Evolutionary conservation across 2,888 invertebrate species (phyloP), one percentile per base, ranked within the genome.

Genomic region (Drosophila acutilabella): DNA sequence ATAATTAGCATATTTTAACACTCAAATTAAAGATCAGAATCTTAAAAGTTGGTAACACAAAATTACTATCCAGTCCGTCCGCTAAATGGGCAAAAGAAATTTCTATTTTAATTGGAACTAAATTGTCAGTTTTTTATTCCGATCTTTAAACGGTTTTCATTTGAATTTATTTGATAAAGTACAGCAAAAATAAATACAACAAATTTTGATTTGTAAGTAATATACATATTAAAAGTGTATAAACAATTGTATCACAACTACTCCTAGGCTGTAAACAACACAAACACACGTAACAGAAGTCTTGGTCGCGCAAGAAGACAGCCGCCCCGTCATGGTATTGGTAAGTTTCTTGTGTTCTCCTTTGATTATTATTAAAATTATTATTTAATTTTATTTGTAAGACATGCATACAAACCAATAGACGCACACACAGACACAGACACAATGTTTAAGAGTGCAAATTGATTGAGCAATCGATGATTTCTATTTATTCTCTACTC

Each of bases 311-410:
- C 92, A 88, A 92, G 93, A 90, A 92, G 92, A 91, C 92, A 92
- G 92, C 92, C 92, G 92, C 92, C 92, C 92, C 92, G 92, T 90
- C 92, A 92, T 92, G 92, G 92, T 89, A 92, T 92, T 89, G 92
- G 92, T 92, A 92, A 92, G 92, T 92, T 71, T 70, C 57, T 70
- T 59, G 13, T 40, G 59, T 78, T 72, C 41, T n/a, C 41, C 20
- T 7, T 72, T 20, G 33, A 57, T 61, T 56, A 20, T 52, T 48
- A 45, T 36, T 41, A 2, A 4, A 53, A 3, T 30, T 14, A 30
- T 30, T 6, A 7, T 20, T 36, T 44, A 8, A 52, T 23, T 52
- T 30, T 14, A 2, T 53, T 11, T 40, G 18, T 7, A 10, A 20
- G 47, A 50, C 47, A 57, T 45, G 5, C 47, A 59, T 47, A 66